Conservation (phyloP, 2,888 invertebrate genomes). For the Caenorhabditis zanzibari region DNA sequence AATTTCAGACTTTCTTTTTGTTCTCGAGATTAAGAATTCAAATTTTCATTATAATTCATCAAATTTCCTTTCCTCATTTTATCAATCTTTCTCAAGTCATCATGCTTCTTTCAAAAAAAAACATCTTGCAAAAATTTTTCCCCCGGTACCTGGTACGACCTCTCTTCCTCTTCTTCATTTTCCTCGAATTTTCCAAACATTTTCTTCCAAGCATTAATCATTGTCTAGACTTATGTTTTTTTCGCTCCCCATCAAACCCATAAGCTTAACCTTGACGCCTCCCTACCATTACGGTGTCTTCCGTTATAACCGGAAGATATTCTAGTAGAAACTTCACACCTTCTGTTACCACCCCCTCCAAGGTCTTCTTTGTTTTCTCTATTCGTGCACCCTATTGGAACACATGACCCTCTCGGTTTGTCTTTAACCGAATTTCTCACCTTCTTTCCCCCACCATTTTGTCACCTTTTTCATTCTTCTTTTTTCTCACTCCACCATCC, state of each 20-base stretch:
- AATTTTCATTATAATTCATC: no score
- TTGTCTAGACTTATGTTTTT: not conserved
- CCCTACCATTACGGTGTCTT: not conserved
- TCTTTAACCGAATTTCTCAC: constrained; percentile 5
- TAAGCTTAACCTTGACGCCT: constrained; percentile 31
- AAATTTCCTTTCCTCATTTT: no score
- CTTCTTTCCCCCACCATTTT: constrained; percentile 1
- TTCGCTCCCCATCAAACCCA: not conserved
- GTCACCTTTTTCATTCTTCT: not conserved
- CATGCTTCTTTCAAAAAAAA: no score
- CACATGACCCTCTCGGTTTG: constrained; percentile 1
- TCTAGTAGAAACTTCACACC: constrained; percentile 2
- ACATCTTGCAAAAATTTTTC: no score
- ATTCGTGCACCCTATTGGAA: not conserved
- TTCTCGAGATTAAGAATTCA: no score
- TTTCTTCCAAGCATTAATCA: constrained; percentile 2
- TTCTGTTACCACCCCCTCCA: not conserved
- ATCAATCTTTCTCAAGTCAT: no score
- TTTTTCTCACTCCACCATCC: not conserved
- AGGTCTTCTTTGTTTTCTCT: not conserved
- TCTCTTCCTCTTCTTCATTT: not conserved
- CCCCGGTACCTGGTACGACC: not conserved
- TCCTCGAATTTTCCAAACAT: not conserved
- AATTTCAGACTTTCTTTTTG: no score
- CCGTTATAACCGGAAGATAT: constrained; percentile 19